Base-by-base conservation (phyloP, 2,888 invertebrate species). In the Drosophila testacea region DNA sequence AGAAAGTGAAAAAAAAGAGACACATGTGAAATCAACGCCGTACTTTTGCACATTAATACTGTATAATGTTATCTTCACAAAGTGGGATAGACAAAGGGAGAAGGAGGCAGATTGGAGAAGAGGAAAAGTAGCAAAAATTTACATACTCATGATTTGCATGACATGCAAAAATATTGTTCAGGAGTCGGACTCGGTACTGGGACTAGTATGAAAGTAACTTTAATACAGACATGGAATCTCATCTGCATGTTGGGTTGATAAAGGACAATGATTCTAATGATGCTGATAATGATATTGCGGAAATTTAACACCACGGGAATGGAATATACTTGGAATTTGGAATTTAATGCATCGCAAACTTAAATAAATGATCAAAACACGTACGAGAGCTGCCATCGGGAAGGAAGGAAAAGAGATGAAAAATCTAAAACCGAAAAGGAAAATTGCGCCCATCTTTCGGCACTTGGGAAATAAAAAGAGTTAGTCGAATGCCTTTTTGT, bases 121-220 rank as follows among this genome's bases (percentile, higher is more conserved):
- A 46, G 48, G 32, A 46, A 50, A 46, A 57, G 64, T 44, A 34
- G 59, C 51, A 57, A 16, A 74, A 83, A 83, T 86, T 86, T 89
- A 77, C 89, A 86, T 89, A 89, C 85, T 86, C 85, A 86, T 87
- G 85, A 73, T 81, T 77, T 57, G 74, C 81, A 73, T 89, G 88
- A 89, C 76, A 81, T 76, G 88, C 82, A 72, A 75, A 79, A 81
- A 79, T 77, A 59, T 46, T 57, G 41, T 47, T 30, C 13, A 34
- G 34, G 34, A 50, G 41, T 41, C 41, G 41, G 4, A 13, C 16
- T 3, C 30, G 5, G 9, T 27, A 47, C n/a, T 39, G 27, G 36
- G 16, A 38, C 46, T 52, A 11, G 27, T 13, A 42, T 28, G 34
- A 13, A 50, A 16, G 50, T 42, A 22, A 30, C 70, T 64, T 73